Base-by-base conservation (phyloP, 2,888 invertebrate genomes). In the Trichopria drosophilae region DNA sequence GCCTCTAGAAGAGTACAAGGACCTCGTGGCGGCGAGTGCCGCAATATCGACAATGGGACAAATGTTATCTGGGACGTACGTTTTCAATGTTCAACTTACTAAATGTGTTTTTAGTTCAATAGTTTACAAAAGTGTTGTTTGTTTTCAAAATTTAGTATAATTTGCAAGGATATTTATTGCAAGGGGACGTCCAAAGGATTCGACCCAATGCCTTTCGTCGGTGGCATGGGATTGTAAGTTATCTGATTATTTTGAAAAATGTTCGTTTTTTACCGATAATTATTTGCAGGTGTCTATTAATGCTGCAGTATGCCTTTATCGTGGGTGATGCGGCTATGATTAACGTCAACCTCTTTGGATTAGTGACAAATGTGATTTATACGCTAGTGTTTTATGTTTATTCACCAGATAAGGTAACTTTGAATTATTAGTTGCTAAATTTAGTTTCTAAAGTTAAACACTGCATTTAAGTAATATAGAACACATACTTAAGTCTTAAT, bases 171-270 rank as follows among this genome's bases (percentile, higher is more conserved):
- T 67, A 86, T 90, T 56, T 82, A 85, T 55, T 84, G 84, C 64
- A 84, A 84, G 66, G 82, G 83, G 13, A 81, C 78, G 61, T n/a
- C n/a, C n/a, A 79, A 80, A 63, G 83, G 83, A 46, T 80, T 84
- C 57, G 82, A 84, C 34, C 78, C 85, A 18, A 82, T 82, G 71
- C 87, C 89, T 1, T 90, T 90, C 73, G 69, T 88, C 29, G 90
- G 89, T 28, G 90, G 90, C 76, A 71, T 85, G 59, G 81, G 85
- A 53, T 82, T 90, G 90, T 90, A 76, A 84, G 87, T 84, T n/a
- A n/a, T n/a, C 22, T 28, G 19, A 9, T 32, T 13, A 7, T 43
- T 39, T 9, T 26, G 15, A 42, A 20, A 31, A 37, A 37, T 15
- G 1, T 20, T 20, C 4, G 20, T 32, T 13, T 37, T n/a, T n/a